These are phyloP conservation scores for Drosophila nigromelanica DNA, from an alignment of 1,140 invertebrate genomes.

Conservation along the genomic window DNA sequence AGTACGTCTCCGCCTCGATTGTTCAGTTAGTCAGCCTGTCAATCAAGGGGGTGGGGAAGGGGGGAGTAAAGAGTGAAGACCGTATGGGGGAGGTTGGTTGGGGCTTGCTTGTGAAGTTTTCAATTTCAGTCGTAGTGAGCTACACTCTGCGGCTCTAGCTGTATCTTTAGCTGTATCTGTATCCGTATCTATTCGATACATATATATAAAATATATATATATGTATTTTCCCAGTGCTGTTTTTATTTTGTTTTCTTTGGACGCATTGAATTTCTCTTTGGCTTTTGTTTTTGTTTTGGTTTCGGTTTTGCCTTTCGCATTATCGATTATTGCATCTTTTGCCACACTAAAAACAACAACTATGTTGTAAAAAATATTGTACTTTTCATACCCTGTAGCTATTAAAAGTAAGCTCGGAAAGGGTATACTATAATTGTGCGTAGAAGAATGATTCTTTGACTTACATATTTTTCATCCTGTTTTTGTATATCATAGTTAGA, in stretches of 20 bases:
- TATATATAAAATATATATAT: neutral
- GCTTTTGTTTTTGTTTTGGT: constrained; percentile 37
- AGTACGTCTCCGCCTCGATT: constrained; percentile 5
- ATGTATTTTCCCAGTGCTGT: constrained; percentile 26
- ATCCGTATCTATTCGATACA: constrained; percentile 1
- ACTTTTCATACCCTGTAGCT: neutral
- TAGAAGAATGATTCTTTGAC: too few species aligned
- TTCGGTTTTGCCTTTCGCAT: constrained; percentile 51
- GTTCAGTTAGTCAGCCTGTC: constrained; percentile 14
- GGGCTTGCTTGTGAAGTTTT: constrained; percentile 45
- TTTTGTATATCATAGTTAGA: too few species aligned
- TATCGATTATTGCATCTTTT: constrained; percentile 77
- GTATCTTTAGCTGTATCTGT: constrained; percentile 15
- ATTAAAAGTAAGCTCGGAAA: too few species aligned
- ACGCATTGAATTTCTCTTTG: constrained; percentile 64
- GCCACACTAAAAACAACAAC: constrained; percentile 27
- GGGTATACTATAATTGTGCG: too few species aligned
- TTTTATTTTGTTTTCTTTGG: constrained; percentile 53
- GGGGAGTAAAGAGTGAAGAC: neutral
- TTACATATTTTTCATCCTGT: too few species aligned
- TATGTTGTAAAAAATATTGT: constrained; percentile 16
- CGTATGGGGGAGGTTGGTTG: too few species aligned
- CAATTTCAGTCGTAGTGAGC: constrained; percentile 62
- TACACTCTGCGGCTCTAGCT: constrained; percentile 58
- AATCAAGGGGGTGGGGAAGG: neutral